Evolutionary conservation across 2,888 invertebrate species (phyloP).

Genomic region (Neoaliturus tenellus): DNA sequence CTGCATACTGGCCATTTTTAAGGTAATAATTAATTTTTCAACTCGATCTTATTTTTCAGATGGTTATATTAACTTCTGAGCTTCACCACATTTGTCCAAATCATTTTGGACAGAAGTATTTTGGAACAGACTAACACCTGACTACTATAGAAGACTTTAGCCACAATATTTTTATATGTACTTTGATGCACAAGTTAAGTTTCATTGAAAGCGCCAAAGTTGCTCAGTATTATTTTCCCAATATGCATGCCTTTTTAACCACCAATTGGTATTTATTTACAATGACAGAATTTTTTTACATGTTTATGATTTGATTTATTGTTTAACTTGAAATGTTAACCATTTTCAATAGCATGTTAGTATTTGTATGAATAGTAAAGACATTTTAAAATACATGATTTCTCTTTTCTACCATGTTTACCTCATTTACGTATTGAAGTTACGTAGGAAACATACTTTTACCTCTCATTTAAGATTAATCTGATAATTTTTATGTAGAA

Average conservation of each 20-base stretch:
- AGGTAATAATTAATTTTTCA: too few species aligned
- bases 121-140: constrained; percentile 90
- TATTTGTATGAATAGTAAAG: background rate
- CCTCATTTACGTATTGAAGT: too few species aligned
- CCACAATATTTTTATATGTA: background rate
- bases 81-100: constrained; percentile 96
- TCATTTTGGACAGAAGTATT: constrained; percentile 99
- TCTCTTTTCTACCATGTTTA: too few species aligned
- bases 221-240: constrained; percentile 5
- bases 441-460: too few species aligned
- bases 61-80: constrained; percentile 98
- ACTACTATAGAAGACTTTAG: background rate
- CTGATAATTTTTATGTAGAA: too few species aligned
- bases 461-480: too few species aligned
- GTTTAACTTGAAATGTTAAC: background rate
- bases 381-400: background rate
- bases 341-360: background rate
- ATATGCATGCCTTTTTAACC: background rate
- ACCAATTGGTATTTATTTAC: background rate
- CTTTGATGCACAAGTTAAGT: background rate
- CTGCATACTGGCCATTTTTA: too few species aligned
- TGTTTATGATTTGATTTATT: background rate
- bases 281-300: background rate
- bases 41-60: constrained; percentile 77
- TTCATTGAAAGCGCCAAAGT: constrained; percentile 5